Conservation (phyloP, 2,888 invertebrate species). For the Tiliacea citrago region DNA sequence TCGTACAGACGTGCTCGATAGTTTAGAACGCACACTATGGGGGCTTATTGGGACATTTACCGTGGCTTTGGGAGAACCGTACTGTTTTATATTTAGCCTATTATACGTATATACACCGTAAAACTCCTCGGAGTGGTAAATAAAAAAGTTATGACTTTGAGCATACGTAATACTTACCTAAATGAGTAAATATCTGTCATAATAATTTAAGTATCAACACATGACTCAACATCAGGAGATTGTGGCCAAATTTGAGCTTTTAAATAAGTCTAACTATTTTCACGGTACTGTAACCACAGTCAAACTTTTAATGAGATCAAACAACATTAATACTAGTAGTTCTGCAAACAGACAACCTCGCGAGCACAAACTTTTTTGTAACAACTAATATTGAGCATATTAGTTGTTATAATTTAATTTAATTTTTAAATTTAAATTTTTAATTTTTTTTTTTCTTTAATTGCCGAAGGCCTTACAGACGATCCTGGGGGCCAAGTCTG, state of each 20-base stretch:
- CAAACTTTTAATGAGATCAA: not conserved
- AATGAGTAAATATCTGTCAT: constrained; percentile 22
- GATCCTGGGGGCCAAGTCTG: no score
- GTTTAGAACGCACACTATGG: constrained; percentile 62
- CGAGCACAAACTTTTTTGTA: no score
- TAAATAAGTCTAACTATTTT: not conserved
- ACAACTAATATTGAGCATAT: no score
- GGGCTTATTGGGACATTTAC: constrained; percentile 64
- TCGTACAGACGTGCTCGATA: constrained; percentile 58
- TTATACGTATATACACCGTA: constrained; percentile 57
- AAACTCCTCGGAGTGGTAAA: constrained; percentile 44
- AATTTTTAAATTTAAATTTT: no score
- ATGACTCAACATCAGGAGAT: not conserved
- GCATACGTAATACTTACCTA: constrained; percentile 21
- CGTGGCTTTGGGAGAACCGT: constrained; percentile 47
- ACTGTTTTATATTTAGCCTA: constrained; percentile 62
- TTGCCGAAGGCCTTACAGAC: no score
- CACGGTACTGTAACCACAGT: not conserved
- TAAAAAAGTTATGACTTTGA: constrained; percentile 61
- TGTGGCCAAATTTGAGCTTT: not conserved
- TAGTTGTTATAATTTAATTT: no score
- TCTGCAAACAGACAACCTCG: no score
- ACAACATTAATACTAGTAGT: not conserved
- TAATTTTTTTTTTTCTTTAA: no score
- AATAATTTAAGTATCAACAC: constrained; percentile 19